Conservation (phyloP, 2,113 vertebrate species). For the Mungos mungo region DNA sequence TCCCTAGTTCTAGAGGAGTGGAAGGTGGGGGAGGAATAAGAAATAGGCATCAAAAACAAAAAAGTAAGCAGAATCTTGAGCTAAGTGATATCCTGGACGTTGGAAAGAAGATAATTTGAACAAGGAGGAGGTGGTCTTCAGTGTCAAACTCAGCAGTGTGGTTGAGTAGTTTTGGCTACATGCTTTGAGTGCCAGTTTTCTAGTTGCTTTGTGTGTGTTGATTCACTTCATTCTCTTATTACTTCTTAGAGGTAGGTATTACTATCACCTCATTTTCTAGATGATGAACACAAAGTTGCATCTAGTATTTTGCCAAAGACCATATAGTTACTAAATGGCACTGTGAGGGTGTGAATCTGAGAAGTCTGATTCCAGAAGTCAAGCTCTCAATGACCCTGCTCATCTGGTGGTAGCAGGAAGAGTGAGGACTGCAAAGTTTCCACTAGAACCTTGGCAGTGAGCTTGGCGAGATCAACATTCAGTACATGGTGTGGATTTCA, state of each 20-base stretch:
- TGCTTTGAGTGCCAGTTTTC: background rate
- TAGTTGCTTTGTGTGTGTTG: background rate
- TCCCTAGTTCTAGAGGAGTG: background rate
- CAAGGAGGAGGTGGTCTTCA: background rate
- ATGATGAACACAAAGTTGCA: background rate
- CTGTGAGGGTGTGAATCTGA: rapidly evolving
- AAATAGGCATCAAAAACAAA: background rate
- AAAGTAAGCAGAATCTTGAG: background rate
- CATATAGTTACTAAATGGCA: background rate
- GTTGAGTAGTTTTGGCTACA: background rate
- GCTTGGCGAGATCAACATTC: background rate
- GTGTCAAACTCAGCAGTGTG: background rate
- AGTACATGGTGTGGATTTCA: background rate
- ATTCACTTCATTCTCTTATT: background rate
- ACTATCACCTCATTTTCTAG: background rate
- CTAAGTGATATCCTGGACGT: background rate
- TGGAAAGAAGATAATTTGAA: background rate
- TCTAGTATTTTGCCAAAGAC: background rate
- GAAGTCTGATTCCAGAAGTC: background rate
- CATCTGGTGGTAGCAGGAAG: rapidly evolving
- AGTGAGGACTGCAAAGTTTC: rapidly evolving
- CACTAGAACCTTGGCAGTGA: rapidly evolving
- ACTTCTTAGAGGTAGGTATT: background rate
- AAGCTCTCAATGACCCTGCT: background rate
- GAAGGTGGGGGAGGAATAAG: background rate